A percentile compares a stretch with the other conserved stretches of the same genome.
phyloP scores from a whole-genome alignment of 2,113 vertebrate genomes.

The Gavialis gangeticus region DNA sequence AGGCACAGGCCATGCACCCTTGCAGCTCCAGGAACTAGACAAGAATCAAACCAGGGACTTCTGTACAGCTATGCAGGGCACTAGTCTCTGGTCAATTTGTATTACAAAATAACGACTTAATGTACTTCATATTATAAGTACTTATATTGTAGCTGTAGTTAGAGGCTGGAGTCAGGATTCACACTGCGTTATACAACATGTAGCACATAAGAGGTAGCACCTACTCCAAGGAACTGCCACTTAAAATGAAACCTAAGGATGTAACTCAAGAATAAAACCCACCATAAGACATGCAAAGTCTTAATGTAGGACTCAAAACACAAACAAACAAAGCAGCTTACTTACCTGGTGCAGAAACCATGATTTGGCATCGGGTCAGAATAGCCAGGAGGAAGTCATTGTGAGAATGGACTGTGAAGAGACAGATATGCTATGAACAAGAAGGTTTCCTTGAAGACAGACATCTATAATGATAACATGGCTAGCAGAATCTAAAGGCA shows the following conservation, averaged over 20 bases:
- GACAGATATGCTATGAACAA: not conserved
- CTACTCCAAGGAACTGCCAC: too few species aligned
- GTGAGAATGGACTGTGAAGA: slow-evolving; percentile 90
- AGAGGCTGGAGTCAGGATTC: not conserved
- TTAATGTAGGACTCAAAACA: rapidly evolving
- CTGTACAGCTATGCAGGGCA: not conserved
- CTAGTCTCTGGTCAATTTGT: not conserved
- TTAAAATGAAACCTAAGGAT: rapidly evolving
- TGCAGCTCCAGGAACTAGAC: not conserved
- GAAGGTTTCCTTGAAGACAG: not conserved
- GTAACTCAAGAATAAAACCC: not conserved
- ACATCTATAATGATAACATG: not conserved
- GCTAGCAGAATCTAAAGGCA: not conserved
- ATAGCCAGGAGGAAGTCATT: slow-evolving; percentile 98
- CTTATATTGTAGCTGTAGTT: not conserved
- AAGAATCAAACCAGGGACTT: not conserved
- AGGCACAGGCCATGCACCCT: not conserved
- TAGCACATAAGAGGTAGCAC: not conserved
- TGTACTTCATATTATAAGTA: not conserved
- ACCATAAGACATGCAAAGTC: rapidly evolving
- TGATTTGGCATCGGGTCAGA: slow-evolving; percentile 96
- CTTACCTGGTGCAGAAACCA: slow-evolving; percentile 95
- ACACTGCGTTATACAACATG: not conserved
- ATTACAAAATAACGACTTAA: too few species aligned
- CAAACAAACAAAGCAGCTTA: not conserved